Conservation (phyloP, 37 sponge, comb jelly and placozoan species). For the Cliona cf. orientalis region DNA sequence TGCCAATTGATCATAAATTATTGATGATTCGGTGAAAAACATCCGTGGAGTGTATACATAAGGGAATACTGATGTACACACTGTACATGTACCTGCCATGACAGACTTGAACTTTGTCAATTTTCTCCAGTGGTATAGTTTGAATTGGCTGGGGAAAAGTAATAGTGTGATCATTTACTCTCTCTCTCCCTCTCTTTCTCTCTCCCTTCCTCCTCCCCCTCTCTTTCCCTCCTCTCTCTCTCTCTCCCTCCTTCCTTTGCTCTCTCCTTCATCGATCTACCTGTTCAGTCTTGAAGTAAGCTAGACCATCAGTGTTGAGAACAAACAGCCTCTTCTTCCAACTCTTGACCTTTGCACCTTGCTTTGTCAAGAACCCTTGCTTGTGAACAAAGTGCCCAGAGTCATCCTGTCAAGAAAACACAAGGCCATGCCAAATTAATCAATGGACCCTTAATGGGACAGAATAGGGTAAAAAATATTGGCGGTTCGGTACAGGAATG, state of each 20-base stretch:
- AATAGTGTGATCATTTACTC: too few species aligned
- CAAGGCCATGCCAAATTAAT: not conserved
- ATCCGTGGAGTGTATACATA: not conserved
- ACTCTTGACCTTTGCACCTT: conserved; percentile 69
- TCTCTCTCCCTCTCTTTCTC: too few species aligned
- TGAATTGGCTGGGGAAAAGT: conserved; percentile 44
- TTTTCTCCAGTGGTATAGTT: conserved; percentile 33
- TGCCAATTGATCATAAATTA: too few species aligned
- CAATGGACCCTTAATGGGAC: not conserved
- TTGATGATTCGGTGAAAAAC: too few species aligned
- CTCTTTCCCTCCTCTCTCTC: too few species aligned
- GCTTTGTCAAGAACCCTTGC: conserved; percentile 78
- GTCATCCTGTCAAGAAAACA: conserved; percentile 4
- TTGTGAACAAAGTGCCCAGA: conserved; percentile 52
- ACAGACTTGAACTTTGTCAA: conserved; percentile 44
- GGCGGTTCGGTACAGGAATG: too few species aligned
- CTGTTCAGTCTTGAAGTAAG: conserved; percentile 81
- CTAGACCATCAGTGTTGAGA: conserved; percentile 51
- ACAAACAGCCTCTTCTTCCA: conserved; percentile 84
- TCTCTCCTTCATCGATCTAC: not conserved
- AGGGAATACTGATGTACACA: not conserved
- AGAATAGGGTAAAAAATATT: not conserved
- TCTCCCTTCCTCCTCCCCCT: too few species aligned
- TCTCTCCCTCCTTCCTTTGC: too few species aligned
- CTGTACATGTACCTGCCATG: conserved; percentile 38